Evolutionary conservation across 2,797 vertebrate genomes (phyloP).

Genomic region (Notoglanidium macrostoma): DNA sequence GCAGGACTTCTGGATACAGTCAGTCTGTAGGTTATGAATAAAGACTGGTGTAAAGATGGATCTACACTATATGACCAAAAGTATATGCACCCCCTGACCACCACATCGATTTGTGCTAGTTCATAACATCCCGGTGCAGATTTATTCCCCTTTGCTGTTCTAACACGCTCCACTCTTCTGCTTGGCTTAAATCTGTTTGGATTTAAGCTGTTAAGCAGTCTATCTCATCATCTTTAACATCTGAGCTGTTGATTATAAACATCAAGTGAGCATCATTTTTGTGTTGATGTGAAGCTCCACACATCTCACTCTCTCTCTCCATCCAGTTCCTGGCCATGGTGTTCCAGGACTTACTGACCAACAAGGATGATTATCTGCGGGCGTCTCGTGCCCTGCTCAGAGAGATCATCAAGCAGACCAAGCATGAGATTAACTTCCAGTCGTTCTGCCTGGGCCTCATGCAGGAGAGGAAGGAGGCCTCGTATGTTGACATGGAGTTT

Average conservation of each 20-base stretch:
- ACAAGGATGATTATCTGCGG: constrained; percentile 94
- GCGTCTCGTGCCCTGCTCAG: constrained; percentile 91
- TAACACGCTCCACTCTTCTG: no score
- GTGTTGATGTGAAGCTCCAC: not conserved
- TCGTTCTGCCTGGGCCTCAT: constrained; percentile 97
- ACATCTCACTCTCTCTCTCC: constrained; percentile 7
- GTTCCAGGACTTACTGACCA: constrained; percentile 95
- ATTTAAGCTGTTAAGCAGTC: not conserved
- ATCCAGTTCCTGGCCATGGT: constrained; percentile 95
- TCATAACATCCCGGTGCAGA: no score
- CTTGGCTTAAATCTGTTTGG: no score
- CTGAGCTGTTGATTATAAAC: not conserved
- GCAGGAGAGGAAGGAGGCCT: constrained; percentile 94
- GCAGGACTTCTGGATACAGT: no score
- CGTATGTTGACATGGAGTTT: constrained; percentile 93
- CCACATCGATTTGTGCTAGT: no score
- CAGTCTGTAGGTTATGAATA: no score
- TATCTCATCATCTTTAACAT: not conserved
- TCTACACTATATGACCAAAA: no score
- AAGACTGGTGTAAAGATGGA: no score
- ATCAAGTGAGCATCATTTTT: not conserved
- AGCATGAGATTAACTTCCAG: constrained; percentile 98
- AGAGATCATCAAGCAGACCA: constrained; percentile 98
- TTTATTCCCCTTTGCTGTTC: no score
- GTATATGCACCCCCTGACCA: no score